Conservation (phyloP, 2,797 vertebrate species). For the Pelochelys cantorii region DNA sequence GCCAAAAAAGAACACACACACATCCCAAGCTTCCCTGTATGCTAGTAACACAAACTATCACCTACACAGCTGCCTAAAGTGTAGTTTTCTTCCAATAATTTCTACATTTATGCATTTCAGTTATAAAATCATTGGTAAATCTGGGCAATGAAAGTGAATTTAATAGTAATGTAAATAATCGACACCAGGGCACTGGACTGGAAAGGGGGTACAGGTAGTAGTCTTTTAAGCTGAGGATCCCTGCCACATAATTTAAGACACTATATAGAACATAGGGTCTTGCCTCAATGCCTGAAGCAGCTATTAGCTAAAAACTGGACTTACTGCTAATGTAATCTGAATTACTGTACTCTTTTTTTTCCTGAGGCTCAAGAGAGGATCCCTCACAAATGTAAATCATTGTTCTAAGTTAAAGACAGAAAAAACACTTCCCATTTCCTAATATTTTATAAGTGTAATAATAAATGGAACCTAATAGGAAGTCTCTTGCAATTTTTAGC, state of each 20-base stretch:
- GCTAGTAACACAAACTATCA: conserved; percentile 25
- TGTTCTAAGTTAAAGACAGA: neutral
- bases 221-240: neutral
- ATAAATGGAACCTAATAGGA: conserved; percentile 32
- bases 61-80: conserved; percentile 4
- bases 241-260: neutral
- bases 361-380: neutral
- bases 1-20: neutral
- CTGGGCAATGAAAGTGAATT: conserved; percentile 2
- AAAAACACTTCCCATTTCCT: neutral
- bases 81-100: conserved; percentile 33
- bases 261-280: neutral
- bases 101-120: conserved; percentile 6
- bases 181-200: neutral
- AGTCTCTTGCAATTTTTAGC: neutral
- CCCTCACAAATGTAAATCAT: conserved; percentile 19
- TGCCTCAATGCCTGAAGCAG: neutral
- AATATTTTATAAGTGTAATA: conserved; percentile 19
- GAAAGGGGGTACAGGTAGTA: neutral
- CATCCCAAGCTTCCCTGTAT: conserved; percentile 38
- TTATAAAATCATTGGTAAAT: conserved; percentile 4
- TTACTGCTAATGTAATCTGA: neutral
- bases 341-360: neutral
- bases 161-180: neutral
- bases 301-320: neutral